Base-by-base conservation (phyloP, 2,113 vertebrate genomes). In the Atherinomorus stipes region DNA sequence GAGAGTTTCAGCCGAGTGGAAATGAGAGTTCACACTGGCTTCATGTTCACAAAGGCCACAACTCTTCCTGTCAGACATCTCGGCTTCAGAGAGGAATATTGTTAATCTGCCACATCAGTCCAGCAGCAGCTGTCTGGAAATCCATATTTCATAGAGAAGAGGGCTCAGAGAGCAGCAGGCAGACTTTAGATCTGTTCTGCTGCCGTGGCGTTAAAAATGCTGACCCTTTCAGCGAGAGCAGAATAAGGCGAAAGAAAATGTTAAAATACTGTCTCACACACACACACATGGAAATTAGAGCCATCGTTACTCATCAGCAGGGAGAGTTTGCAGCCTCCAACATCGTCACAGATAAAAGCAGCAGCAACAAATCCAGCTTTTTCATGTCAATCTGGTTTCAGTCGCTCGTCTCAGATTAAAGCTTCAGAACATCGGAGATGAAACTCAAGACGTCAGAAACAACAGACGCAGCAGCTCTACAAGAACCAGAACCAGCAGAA, bases 51-150 rank as follows among this genome's bases (percentile, higher is more conserved):
- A 78, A 64, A 80, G 69, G 60, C 52, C 57, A 71, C 64, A 60
- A 75, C 37, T 74, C 80, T 62, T 28, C 26, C 68, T 40, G 47
- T 73, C 82, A 72, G 79, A 71, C 0, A 4, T 56, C 64, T 56
- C 53, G 7, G 15, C 70, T 62, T 77, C 54, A 72, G 83, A 82
- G 81, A 71, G 77, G 61, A 64, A 34, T 64, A 74, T 84, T 84
- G 75, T 81, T 80, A 84, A 87, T 84, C 78, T 76, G 76, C 73
- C 59, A 77, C 71, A 77, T 84, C 38, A 87, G 72, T 91, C 83
- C 69, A 83, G 59, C 51, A 76, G 77, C 64, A 64, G 75, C 66
- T 72, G 84, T 81, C 74, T 51, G 25, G 61, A 77, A 77, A 85
- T 88, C 80, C 75, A 84, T 90, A 82, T 82, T 76, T 80, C 73